Percentiles rank a stretch among this genome's conserved stretches.
phyloP scores from a whole-genome alignment of 2,113 vertebrate genomes.

The Chiloscyllium plagiosum region DNA sequence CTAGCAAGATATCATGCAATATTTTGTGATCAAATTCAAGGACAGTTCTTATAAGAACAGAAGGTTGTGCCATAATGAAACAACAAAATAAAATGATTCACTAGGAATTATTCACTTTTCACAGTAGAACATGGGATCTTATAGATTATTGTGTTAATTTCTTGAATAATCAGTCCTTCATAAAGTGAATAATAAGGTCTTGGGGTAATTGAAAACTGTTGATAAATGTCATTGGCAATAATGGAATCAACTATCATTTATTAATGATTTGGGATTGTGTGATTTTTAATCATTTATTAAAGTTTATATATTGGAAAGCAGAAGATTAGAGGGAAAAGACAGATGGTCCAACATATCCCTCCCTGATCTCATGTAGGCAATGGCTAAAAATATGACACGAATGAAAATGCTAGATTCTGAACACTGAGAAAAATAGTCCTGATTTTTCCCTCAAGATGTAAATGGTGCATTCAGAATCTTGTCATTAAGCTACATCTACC shows the following conservation, averaged over 20 bases:
- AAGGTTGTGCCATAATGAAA: not conserved
- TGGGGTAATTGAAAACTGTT: not conserved
- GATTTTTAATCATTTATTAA: not conserved
- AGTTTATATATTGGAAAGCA: not conserved
- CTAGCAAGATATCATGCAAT: not conserved
- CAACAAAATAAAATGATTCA: not conserved
- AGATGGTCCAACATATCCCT: not conserved
- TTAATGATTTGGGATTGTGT: not conserved
- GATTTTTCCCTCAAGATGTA: too few relatives aligned
- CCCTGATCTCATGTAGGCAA: too few relatives aligned
- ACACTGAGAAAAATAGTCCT: too few relatives aligned
- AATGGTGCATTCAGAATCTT: too few relatives aligned
- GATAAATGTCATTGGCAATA: not conserved
- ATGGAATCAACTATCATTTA: not conserved
- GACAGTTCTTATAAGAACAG: not conserved
- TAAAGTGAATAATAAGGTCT: not conserved
- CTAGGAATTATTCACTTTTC: not conserved
- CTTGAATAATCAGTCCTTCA: conserved; percentile 22
- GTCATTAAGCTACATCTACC: too few relatives aligned
- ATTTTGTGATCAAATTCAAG: not conserved
- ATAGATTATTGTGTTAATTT: not conserved
- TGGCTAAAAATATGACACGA: too few relatives aligned
- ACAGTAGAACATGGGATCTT: not conserved
- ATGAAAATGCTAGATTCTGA: too few relatives aligned
- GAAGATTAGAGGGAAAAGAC: not conserved